These are phyloP conservation scores for Archaeoteleia sp. DNA, from an alignment of 2,888 invertebrate genomes.

Conservation along the genomic window DNA sequence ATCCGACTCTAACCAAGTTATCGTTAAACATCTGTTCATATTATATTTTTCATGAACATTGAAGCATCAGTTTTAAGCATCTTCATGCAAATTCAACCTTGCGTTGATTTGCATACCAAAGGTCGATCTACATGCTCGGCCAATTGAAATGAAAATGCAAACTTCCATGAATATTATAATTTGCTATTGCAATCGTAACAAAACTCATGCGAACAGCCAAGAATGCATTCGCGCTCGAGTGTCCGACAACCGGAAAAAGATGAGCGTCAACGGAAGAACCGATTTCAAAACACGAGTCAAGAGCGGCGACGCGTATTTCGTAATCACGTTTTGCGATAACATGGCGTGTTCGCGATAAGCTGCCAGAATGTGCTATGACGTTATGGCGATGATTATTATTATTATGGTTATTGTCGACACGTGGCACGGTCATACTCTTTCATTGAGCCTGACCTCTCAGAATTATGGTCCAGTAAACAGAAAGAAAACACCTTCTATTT, in stretches of 20 bases:
- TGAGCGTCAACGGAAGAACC: constrained; percentile 3
- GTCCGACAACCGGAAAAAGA: constrained; percentile 35
- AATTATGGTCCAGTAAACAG: constrained; percentile 9
- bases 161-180: constrained; percentile 54
- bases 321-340: constrained; percentile 31
- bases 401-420: constrained; percentile 36
- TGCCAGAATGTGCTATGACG: constrained; percentile 19
- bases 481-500: constrained; percentile 25
- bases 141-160: constrained; percentile 67
- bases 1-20: no score
- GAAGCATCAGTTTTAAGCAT: constrained; percentile 58
- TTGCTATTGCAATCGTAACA: constrained; percentile 61
- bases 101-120: constrained; percentile 65
- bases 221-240: constrained; percentile 41
- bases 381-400: constrained; percentile 35
- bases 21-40: constrained; percentile 36
- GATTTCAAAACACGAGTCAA: constrained; percentile 19
- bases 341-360: constrained; percentile 38
- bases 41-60: constrained; percentile 49
- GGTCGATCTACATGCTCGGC: constrained; percentile 59
- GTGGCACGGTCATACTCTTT: constrained; percentile 25
- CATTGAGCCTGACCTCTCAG: constrained; percentile 20
- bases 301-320: constrained; percentile 14
- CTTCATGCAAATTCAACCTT: constrained; percentile 60
- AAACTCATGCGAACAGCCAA: constrained; percentile 67